Base-by-base conservation (phyloP, 2,888 invertebrate species). In the Megaustenia siamemsis region DNA sequence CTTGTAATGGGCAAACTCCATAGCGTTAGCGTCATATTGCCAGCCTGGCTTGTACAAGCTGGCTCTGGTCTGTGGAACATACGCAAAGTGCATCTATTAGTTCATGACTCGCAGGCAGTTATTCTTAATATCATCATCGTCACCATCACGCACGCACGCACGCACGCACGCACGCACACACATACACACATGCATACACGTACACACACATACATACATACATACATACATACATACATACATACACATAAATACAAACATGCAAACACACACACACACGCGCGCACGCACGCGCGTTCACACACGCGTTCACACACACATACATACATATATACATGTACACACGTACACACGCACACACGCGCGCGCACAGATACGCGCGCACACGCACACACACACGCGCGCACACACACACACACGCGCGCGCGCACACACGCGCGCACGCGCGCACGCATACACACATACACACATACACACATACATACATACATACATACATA, bases 1-100 rank as follows among this genome's bases (percentile, higher is more conserved):
- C 81, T 82, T 84, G 76, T 89, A 90, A 77, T 92, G 91, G n/a
- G 90, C 87, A 85, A 90, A 91, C 85, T 92, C 92, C 83, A 91
- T 86, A 15, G 90, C 92, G 56, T 91, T 89, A 45, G 92, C 90
- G 78, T 92, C 92, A 86, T 91, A 92, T 86, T 93, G 91, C 92
- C 93, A 28, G 28, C 43, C 43, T 10, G 45, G 43, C 8, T 45
- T 45, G 71, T 73, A 73, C 43, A 45, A 45, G 24, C 43, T 45
- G 8, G n/a, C 45, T 10, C 45, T 43, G 3, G 71, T 45, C 43
- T 45, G 71, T 92, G n/a, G 92, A 76, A 76, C 24, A 49, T 28
- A 45, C 1, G 66, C 15, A 45, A 1, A 68, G 24, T 15, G 28
- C 45, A 21, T 10, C 5, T 10, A 56, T 24, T 6, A 5, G 45